Evolutionary conservation across 2,888 invertebrate species (phyloP).

Genomic region (Pristionchus arcanus): DNA sequence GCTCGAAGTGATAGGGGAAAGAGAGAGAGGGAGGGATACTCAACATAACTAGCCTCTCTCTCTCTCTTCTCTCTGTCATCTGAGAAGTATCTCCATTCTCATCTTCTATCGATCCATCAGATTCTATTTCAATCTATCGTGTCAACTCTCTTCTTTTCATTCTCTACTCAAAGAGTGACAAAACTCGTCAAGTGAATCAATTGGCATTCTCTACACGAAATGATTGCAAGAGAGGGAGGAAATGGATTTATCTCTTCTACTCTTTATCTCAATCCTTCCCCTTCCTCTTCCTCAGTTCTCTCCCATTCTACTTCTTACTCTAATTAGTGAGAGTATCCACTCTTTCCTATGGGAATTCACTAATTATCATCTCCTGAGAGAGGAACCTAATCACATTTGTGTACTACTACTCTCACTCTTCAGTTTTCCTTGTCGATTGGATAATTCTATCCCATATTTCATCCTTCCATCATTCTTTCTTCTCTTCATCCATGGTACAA

Average conservation of each 20-base stretch:
- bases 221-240: conserved; percentile 9
- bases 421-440: not conserved
- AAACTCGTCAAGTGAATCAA: conserved; percentile 7
- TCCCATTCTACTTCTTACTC: conserved; percentile 29
- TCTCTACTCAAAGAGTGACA: not conserved
- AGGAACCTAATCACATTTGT: conserved; percentile 10
- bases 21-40: conserved; percentile 51
- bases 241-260: conserved; percentile 24
- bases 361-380: not conserved
- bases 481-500: not conserved
- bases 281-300: not conserved
- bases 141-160: not conserved
- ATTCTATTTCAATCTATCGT: conserved; percentile 21
- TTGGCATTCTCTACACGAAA: conserved; percentile 14
- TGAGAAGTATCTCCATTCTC: conserved; percentile 47
- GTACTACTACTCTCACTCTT: not conserved
- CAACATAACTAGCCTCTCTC: conserved; percentile 42
- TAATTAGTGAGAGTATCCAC: not conserved
- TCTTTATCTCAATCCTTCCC: conserved; percentile 13
- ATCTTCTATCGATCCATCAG: conserved; percentile 21
- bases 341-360: not conserved
- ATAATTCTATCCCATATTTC: not conserved
- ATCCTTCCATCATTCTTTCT: conserved; percentile 22
- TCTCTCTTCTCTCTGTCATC: conserved; percentile 30
- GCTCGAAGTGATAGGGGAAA: conserved; percentile 41